Evolutionary conservation across 2,797 vertebrate genomes (phyloP).

Genomic region (Acanthurus tractus): DNA sequence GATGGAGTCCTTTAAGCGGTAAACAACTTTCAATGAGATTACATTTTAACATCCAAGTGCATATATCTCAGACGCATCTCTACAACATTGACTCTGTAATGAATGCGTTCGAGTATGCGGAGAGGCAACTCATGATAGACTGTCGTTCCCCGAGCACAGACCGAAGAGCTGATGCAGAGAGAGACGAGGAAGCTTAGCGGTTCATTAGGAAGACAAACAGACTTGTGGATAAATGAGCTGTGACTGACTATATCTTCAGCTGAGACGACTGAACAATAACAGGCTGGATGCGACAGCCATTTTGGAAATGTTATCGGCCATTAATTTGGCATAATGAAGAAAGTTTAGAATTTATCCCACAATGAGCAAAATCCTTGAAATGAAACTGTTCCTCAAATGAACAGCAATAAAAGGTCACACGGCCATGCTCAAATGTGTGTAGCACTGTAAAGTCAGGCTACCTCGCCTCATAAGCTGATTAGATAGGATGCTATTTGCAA

Average conservation of each 20-base stretch:
- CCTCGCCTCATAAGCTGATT: slow-evolving; percentile 50
- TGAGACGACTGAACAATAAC: slow-evolving; percentile 36
- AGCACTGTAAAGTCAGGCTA: slow-evolving; percentile 18
- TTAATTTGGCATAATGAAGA: slow-evolving; percentile 42
- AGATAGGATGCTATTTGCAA: slow-evolving; percentile 67
- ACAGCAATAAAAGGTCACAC: slow-evolving; percentile 13
- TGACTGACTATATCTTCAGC: slow-evolving; percentile 37
- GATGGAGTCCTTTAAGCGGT: slow-evolving; percentile 36
- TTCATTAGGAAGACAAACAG: slow-evolving; percentile 56
- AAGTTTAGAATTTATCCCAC: slow-evolving; percentile 19
- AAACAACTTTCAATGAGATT: slow-evolving; percentile 43
- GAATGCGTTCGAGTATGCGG: slow-evolving; percentile 17
- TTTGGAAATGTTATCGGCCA: slow-evolving; percentile 7
- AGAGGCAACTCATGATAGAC: slow-evolving; percentile 35
- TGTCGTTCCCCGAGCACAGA: slow-evolving; percentile 1
- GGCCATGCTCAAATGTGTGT: slow-evolving; percentile 20
- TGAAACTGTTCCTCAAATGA: slow-evolving; percentile 47
- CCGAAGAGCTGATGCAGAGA: slow-evolving; percentile 11
- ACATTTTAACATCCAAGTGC: slow-evolving; percentile 19
- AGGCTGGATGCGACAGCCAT: slow-evolving; percentile 24
- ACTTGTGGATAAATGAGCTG: slow-evolving; percentile 40
- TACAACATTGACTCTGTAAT: slow-evolving; percentile 33
- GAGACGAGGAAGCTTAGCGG: slow-evolving; percentile 5
- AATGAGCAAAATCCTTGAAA: slow-evolving; percentile 28
- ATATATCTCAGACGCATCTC: slow-evolving; percentile 25